Evolutionary conservation across 2,797 vertebrate species (phyloP).

Genomic region (Rhinichthys osculus): DNA sequence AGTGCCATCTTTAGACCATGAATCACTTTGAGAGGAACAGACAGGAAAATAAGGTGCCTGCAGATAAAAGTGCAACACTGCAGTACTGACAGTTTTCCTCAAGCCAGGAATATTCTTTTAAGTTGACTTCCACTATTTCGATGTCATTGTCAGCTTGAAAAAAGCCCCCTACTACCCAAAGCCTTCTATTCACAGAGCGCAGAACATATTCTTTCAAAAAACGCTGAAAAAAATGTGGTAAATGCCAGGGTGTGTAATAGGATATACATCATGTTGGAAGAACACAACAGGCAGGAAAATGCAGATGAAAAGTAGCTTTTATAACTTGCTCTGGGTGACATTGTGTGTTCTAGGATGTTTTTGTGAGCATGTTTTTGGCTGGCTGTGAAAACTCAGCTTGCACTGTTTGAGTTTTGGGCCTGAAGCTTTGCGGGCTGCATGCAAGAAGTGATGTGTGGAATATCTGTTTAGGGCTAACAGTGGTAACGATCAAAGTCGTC

Average conservation of each 20-base stretch:
- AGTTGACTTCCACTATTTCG: conserved; percentile 44
- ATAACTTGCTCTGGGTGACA: conserved; percentile 61
- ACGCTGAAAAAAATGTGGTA: conserved; percentile 39
- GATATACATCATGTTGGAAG: conserved; percentile 62
- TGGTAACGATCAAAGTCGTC: neutral
- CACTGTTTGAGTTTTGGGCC: conserved; percentile 41
- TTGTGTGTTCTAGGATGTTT: conserved; percentile 54
- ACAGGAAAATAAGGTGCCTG: conserved; percentile 45
- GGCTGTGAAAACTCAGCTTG: conserved; percentile 40
- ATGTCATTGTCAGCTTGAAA: conserved; percentile 57
- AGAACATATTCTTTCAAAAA: conserved; percentile 61
- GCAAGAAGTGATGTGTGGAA: conserved; percentile 31
- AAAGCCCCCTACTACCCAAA: conserved; percentile 9
- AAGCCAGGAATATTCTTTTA: conserved; percentile 46
- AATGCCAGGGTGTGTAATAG: conserved; percentile 62
- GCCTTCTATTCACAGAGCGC: conserved; percentile 42
- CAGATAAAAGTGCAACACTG: conserved; percentile 39
- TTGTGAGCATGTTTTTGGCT: conserved; percentile 55
- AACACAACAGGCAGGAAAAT: conserved; percentile 51
- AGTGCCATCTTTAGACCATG: conserved; percentile 51
- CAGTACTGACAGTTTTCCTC: conserved; percentile 47
- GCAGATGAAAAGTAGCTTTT: conserved; percentile 63
- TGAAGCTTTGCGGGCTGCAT: conserved; percentile 48
- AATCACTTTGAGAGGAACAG: conserved; percentile 58
- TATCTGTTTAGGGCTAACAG: neutral